Evolutionary conservation across 2,797 vertebrate genomes (phyloP), one percentile per base, ranked within the genome.

Genomic region (Esox lucius): DNA sequence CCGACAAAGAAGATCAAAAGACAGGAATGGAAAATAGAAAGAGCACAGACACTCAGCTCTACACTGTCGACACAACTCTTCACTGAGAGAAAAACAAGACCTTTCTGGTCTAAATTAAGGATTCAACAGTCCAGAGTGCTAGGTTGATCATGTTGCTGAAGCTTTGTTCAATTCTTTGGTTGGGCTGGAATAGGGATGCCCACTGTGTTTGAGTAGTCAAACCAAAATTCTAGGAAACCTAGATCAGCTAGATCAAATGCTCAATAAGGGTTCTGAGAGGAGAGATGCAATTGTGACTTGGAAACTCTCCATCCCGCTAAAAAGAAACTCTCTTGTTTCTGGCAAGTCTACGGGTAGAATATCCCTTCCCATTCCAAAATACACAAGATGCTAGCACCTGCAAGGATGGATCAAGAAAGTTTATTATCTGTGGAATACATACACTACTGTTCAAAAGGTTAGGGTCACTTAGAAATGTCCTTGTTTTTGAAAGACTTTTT

Each of bases 1-100:
- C 85, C 83, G 81, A 77, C 81, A 80, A 75, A 72, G 68, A 72
- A 79, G 87, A 86, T 90, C 84, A 88, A 88, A 89, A 83, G 74
- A 73, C 74, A 76, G 75, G 74, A 83, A 80, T 81, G 87, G 86
- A 90, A 89, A 83, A 75, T 22, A 68, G 81, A 83, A 15, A 65
- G 62, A 65, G 17, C 28, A 28, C 5, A 31, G 62, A 15, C 62
- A 62, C 62, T 73, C 51, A 16, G 24, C n/a, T 76, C 28, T 68
- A 46, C 59, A 80, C 77, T 24, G 56, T 59, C 19, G n/a, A 59
- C n/a, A 76, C 22, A 79, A 5, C 6, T 42, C 70, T 64, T 56
- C 65, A 81, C 67, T 75, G 42, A 68, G 69, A 31, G 5, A 70
- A 73, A 69, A 71, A 75, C 48, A 61, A 73, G 73, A 83, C 24